Conservation (phyloP, 2,113 vertebrate genomes). For the Machaerirhynchus nigripectus region DNA sequence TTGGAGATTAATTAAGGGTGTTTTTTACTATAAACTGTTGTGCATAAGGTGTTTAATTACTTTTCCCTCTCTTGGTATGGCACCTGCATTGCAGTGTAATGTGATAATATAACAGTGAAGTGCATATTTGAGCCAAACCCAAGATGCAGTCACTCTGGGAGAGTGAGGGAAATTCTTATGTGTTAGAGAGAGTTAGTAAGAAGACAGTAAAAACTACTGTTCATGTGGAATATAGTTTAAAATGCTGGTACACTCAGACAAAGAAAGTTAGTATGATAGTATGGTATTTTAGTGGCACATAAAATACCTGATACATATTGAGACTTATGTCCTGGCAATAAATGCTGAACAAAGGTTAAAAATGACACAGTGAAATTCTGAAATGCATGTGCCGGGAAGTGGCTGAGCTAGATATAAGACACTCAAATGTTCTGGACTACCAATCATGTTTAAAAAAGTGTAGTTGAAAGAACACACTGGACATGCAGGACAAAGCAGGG, state of each 20-base stretch:
- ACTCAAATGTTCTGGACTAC: not conserved
- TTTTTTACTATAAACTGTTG: not conserved
- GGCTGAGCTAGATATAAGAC: not conserved
- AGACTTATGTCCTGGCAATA: conserved; percentile 4
- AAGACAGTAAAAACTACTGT: not conserved
- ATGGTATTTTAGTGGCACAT: conserved; percentile 24
- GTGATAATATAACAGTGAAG: not conserved
- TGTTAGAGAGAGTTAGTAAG: not conserved
- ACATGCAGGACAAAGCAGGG: not conserved
- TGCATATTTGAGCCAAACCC: not conserved
- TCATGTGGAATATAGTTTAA: not conserved
- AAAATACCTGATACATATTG: conserved; percentile 10
- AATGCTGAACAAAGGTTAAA: conserved; percentile 24
- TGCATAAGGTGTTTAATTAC: not conserved
- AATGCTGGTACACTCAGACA: not conserved
- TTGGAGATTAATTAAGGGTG: not conserved
- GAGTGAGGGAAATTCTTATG: not conserved
- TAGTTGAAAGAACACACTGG: not conserved
- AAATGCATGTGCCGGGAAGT: not conserved
- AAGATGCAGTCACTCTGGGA: not conserved
- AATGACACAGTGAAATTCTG: not conserved
- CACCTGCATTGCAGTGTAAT: not conserved
- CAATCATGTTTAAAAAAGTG: not conserved
- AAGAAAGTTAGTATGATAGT: not conserved
- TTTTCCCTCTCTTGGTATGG: not conserved